Percentiles rank a stretch among this genome's conserved stretches.
Evolutionary conservation across 2,797 vertebrate species (phyloP).

Genomic region (Tragelaphus oryx): DNA sequence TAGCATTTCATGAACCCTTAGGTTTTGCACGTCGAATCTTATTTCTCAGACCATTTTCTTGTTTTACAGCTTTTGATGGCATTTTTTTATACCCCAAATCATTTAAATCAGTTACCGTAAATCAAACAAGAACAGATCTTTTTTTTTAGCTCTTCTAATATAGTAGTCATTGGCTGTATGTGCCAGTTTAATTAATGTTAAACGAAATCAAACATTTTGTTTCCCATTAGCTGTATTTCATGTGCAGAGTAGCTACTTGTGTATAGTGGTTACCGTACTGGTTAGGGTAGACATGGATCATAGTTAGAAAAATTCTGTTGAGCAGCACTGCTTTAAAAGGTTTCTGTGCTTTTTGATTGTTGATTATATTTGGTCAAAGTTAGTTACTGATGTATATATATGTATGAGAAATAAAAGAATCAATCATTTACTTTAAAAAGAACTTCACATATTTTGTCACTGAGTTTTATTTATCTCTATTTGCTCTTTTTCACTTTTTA

Average conservation of each 20-base stretch:
- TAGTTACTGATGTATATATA: background rate
- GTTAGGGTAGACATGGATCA: background rate
- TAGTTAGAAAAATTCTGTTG: background rate
- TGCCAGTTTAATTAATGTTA: background rate
- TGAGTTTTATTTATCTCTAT: background rate
- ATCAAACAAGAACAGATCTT: background rate
- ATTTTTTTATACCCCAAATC: background rate
- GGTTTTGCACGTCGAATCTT: background rate
- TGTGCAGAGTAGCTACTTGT: background rate
- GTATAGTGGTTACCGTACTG: background rate
- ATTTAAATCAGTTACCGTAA: background rate
- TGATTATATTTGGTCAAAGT: background rate
- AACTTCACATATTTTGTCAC: background rate
- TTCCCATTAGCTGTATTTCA: background rate
- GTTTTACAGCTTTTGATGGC: background rate
- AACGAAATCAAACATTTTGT: background rate
- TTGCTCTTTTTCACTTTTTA: background rate
- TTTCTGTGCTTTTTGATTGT: background rate
- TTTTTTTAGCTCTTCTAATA: background rate
- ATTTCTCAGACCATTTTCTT: background rate
- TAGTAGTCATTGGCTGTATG: background rate
- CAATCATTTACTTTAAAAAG: background rate
- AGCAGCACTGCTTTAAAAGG: background rate
- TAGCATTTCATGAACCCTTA: background rate
- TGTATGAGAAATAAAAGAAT: background rate